Percentiles rank a stretch among this genome's conserved stretches.
phyloP scores from a whole-genome alignment of 92 coral and sea anemone species.

The Metridium senile region DNA sequence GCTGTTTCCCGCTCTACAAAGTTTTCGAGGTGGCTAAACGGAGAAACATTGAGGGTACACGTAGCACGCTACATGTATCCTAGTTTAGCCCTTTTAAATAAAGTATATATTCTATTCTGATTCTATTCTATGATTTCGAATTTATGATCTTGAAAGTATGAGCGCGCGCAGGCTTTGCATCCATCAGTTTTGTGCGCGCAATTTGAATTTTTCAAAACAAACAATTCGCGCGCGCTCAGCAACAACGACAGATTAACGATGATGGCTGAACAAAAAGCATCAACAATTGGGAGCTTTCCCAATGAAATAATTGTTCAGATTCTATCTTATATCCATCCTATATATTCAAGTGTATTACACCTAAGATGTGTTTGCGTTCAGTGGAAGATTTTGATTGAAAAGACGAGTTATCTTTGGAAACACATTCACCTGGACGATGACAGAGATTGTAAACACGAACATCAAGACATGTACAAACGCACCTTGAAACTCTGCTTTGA shows the following conservation, averaged over 20 bases:
- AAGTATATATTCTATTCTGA: no score
- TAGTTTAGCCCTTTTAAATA: no score
- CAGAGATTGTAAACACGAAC: conserved; percentile 40
- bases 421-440: conserved; percentile 85
- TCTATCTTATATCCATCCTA: conserved; percentile 68
- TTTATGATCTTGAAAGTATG: background rate
- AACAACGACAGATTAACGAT: background rate
- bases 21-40: no score
- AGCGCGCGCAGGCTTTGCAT: background rate
- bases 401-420: conserved; percentile 61
- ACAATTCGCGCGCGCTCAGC: background rate
- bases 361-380: conserved; percentile 61
- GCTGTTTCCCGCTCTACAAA: no score
- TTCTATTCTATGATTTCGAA: background rate
- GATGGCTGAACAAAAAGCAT: background rate
- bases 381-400: conserved; percentile 68
- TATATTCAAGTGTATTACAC: conserved; percentile 63
- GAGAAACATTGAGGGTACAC: no score
- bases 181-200: conserved; percentile 5
- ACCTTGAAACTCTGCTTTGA: conserved; percentile 51
- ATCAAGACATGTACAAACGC: conserved; percentile 39
- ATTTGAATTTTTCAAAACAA: conserved; percentile 13
- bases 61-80: no score
- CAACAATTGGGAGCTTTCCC: conserved; percentile 58
- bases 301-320: conserved; percentile 69